Conservation (phyloP, 2,888 invertebrate genomes). For the Hedya salicella region DNA sequence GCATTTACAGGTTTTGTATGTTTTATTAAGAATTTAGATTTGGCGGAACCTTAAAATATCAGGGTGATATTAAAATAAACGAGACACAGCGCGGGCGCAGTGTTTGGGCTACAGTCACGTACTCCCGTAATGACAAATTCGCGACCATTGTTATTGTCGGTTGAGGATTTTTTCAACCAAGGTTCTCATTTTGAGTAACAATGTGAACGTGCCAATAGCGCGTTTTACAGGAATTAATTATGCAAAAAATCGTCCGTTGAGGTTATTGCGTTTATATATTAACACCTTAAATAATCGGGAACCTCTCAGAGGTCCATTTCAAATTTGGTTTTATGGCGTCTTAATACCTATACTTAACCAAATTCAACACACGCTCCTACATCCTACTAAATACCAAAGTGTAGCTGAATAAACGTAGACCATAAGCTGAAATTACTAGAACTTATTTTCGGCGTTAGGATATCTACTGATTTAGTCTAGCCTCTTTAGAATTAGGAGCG, state of each 20-base stretch:
- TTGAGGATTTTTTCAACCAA: constrained; percentile 74
- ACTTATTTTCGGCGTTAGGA: constrained; percentile 11
- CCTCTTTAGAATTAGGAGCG: constrained; percentile 10
- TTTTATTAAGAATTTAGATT: constrained; percentile 1
- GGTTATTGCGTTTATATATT: constrained; percentile 32
- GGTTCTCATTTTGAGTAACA: constrained; percentile 74
- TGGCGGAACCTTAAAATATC: constrained; percentile 63
- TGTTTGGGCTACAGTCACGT: constrained; percentile 79
- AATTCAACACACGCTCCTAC: neutral
- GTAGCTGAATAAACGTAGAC: constrained; percentile 14
- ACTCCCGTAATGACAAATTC: constrained; percentile 76
- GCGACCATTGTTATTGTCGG: constrained; percentile 73
- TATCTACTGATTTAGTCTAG: constrained; percentile 14
- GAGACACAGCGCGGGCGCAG: constrained; percentile 59
- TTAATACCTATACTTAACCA: neutral
- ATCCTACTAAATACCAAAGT: constrained; percentile 20
- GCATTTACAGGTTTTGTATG: neutral
- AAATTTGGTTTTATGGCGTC: neutral
- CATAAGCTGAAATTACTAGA: constrained; percentile 6
- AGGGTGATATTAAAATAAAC: constrained; percentile 76
- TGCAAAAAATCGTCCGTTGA: constrained; percentile 56
- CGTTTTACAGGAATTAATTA: constrained; percentile 73
- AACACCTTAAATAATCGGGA: constrained; percentile 36
- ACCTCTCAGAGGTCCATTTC: constrained; percentile 23
- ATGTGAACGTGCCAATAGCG: constrained; percentile 76